These are phyloP conservation scores for Pterobdella sp. DNA, from an alignment of 2,888 invertebrate genomes.

Conservation along the genomic window DNA sequence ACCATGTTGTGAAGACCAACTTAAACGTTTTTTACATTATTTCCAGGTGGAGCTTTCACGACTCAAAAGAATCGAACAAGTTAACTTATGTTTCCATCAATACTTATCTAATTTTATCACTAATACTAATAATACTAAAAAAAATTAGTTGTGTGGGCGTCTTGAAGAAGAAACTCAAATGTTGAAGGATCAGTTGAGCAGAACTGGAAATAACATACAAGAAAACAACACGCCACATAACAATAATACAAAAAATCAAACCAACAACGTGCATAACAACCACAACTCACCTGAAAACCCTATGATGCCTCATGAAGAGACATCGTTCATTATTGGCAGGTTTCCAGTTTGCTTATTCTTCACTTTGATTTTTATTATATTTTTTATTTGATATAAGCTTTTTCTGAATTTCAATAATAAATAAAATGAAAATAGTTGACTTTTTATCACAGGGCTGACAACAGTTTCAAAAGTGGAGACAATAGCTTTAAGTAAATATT, in stretches of 20 bases:
- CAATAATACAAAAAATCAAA: no score
- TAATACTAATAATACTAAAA: not conserved
- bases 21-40: no score
- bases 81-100: not conserved
- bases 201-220: not conserved
- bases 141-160: conserved; percentile 11
- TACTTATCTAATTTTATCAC: not conserved
- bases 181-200: conserved; percentile 23
- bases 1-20: no score
- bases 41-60: not conserved
- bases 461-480: no score
- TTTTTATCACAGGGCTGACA: no score
- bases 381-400: no score
- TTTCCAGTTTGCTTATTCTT: no score
- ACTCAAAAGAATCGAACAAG: conserved; percentile 23
- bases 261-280: no score
- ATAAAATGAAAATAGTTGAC: no score
- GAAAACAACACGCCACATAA: not conserved
- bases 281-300: not conserved
- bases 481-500: no score
- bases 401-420: no score
- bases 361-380: no score
- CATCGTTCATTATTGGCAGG: conserved; percentile 5
- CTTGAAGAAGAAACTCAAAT: conserved; percentile 21
- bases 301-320: not conserved